Conservation (phyloP, 2,113 vertebrate species). For the Azemiops feae region DNA sequence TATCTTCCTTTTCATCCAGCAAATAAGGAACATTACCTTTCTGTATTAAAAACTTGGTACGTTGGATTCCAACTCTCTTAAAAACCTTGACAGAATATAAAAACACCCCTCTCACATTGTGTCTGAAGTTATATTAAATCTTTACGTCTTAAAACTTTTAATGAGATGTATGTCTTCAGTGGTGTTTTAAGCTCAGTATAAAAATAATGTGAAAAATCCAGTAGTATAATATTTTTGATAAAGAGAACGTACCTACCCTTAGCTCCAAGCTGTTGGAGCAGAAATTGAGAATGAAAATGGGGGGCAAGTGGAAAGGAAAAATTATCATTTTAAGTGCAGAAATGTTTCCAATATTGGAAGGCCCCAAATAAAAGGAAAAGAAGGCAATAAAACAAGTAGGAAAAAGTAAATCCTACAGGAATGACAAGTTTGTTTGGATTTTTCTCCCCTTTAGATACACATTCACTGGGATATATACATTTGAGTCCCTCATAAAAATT, state of each 20-base stretch:
- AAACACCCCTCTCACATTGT: neutral
- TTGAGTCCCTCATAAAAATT: constrained; percentile 93
- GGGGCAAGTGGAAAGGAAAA: neutral
- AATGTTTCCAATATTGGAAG: neutral
- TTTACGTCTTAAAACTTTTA: neutral
- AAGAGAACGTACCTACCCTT: neutral
- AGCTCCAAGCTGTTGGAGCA: neutral
- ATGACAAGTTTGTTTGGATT: neutral
- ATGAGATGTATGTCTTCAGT: neutral
- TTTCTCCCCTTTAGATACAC: constrained; percentile 77
- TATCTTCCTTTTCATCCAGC: neutral
- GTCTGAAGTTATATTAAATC: neutral
- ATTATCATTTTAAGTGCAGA: neutral
- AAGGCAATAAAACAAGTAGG: neutral
- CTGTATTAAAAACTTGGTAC: neutral
- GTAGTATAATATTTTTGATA: neutral
- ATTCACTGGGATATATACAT: constrained; percentile 96
- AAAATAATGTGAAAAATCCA: neutral
- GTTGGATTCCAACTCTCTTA: neutral
- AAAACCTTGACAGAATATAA: neutral
- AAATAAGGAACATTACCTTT: neutral
- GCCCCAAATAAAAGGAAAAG: neutral
- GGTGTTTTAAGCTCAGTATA: neutral
- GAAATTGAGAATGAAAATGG: neutral
- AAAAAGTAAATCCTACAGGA: neutral